Evolutionary conservation across 1,140 invertebrate species (phyloP), one percentile per base, ranked within the genome.

Genomic region (Homalodisca vitripennis): DNA sequence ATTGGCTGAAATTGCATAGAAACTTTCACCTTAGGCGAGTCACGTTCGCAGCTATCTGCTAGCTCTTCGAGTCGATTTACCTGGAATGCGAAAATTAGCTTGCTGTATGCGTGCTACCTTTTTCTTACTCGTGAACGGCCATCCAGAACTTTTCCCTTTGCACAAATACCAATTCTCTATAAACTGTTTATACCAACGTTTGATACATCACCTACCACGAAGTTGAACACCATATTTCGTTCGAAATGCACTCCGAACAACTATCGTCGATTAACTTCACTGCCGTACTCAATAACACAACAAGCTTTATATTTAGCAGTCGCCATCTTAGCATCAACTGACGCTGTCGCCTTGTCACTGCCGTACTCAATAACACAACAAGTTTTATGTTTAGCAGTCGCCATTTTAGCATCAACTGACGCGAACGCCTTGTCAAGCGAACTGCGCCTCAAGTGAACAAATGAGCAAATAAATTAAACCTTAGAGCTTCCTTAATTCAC

Each of bases 1-100:
- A 65, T 65, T 65, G 63, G 63, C 63, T 65, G 63, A 65, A 65
- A 65, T 65, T 26, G 29, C 63, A n/a, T 30, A 65, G 29, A 65
- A 65, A 65, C 63, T 2, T 65, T 65, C 63, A 65, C 63, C 63
- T 30, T 65, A 32, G 63, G 63, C 26, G 63, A 65, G 26, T 65
- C 63, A 20, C 29, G 30, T 65, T 65, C 63, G 27, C 20, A 66
- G 32, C 20, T 27, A 20, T 48, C 65, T 47, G 41, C 2, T 68
- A 68, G 47, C 47, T 55, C 32, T 3, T n/a, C 30, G 20, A 2
- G 22, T 31, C 10, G 41, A 66, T 47, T 41, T 66, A 22, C 17
- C 29, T 47, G 65, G 32, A 24, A 32, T 41, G 65, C 34, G 41
- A 66, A 48, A 6, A 66, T 48, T 48, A 48, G 65, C 41, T 66